Base-by-base conservation (phyloP, 2,113 vertebrate genomes). In the Lagopus leucura region DNA sequence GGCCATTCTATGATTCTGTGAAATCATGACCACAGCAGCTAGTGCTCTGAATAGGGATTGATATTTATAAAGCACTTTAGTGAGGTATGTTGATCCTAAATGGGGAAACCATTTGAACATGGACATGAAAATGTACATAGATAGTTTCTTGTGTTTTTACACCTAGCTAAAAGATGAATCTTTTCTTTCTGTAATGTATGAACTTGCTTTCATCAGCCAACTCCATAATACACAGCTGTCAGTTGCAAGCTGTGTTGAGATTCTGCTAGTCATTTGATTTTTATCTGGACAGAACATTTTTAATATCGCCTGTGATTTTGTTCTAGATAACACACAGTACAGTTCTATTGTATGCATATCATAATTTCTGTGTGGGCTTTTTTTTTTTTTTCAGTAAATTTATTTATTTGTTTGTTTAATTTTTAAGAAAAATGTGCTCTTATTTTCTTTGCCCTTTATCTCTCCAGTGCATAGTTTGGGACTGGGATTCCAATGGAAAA, bases 401-500 rank as follows among this genome's bases (percentile, higher is more conserved):
- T 3, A 47, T 4, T 17, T 90, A 88, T 54, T 36, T 86, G 1
- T 30, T 38, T 83, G 42, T 38, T 38, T 38, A 38, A 38, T 38
- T 40, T 40, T 40, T 40, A 65, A 34, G 17, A 43, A 66, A 86
- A 85, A 91, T 15, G 2, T 55, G 6, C 20, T 87, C 5, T 12
- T 30, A 28, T 67, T 16, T 88, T 91, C 16, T 91, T 75, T 86
- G 55, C n/a, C 22, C 6, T 10, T 78, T 97, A 13, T 94, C 74
- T 98, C 42, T 95, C 4, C 97, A 99, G 99, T 99, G 98, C 97
- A 99, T 99, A 72, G 99, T 99, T 47, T 99, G 99, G 99, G 99
- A 99, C 97, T 99, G 99, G 99, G 99, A 99, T 98, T 99, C 99
- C 54, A 99, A 99, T 0, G 99, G 99, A 54, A 99, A 99, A 64